phyloP scores from a whole-genome alignment of 2,113 vertebrate species.

The Ictalurus furcatus region DNA sequence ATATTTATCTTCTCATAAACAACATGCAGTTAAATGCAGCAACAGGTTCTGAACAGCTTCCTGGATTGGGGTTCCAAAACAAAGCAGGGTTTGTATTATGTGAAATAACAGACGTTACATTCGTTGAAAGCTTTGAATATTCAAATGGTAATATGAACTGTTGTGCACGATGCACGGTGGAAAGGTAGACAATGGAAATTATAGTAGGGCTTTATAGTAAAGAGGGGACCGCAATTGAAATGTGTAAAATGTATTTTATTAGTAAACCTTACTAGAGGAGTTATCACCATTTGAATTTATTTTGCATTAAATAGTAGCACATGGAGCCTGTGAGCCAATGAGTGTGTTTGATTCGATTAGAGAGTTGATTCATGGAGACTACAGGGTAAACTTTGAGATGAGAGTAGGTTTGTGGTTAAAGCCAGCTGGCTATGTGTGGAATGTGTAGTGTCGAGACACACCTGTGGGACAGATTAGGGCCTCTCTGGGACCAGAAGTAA shows the following conservation, averaged over 20 bases:
- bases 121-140: slow-evolving; percentile 34
- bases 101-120: neutral
- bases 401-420: slow-evolving; percentile 54
- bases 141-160: neutral
- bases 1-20: neutral
- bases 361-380: slow-evolving; percentile 19
- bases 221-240: no score
- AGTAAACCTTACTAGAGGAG: neutral
- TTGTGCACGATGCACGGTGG: neutral
- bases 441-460: slow-evolving; percentile 70
- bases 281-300: neutral
- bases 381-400: slow-evolving; percentile 50
- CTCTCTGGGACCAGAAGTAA: slow-evolving; percentile 13
- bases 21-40: neutral
- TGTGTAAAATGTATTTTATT: neutral
- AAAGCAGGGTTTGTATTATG: neutral
- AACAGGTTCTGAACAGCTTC: neutral
- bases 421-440: slow-evolving; percentile 66
- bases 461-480: slow-evolving; percentile 41
- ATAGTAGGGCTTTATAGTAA: neutral
- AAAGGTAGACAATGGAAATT: neutral
- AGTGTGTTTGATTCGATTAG: neutral
- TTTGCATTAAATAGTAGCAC: neutral
- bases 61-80: neutral
- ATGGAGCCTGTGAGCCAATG: neutral